Base-by-base conservation (phyloP, 2,797 vertebrate species). In the Leptoclinus maculatus region DNA sequence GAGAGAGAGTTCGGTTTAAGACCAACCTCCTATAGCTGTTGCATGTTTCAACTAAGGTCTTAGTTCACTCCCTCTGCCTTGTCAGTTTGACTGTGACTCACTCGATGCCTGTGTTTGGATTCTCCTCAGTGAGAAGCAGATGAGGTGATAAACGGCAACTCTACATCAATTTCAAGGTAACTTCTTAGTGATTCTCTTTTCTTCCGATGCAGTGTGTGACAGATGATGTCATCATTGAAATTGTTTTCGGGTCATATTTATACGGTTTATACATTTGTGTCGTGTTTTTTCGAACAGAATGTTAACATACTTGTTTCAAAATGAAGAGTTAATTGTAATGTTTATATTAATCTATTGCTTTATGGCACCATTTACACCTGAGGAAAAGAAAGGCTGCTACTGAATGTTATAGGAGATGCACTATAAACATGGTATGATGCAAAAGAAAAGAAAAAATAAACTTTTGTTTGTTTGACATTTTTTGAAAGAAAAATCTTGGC, bases 11-110 rank as follows among this genome's bases (percentile, higher is more conserved):
- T 53, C 39, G 13, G 38, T 53, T 53, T 83, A 67, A 84, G 89
- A 83, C 89, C 93, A 80, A 57, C 91, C 94, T 91, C 85, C 84
- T 71, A 60, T 4, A 82, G 85, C 82, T 53, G 75, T 66, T 87
- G 85, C 86, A 83, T 90, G 90, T 87, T 91, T 89, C 53, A 88
- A 80, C 87, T 80, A 49, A 80, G 67, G 53, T 82, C 79, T 76
- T 39, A 66, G 71, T 87, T 77, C 78, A 69, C 79, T 88, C 82
- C 58, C 68, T 77, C 74, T 81, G 73, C 69, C 54, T 66, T 82
- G 83, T 91, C 90, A 93, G 83, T 90, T 75, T 74, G 77, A 78
- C 76, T 78, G 59, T 74, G 71, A 89, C 69, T 82, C 76, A 66
- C 72, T 72, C 47, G 29, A 53, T 21, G 79, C 72, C 74, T 56